Evolutionary conservation across 2,113 vertebrate genomes (phyloP).

Genomic region (Strix aluco): DNA sequence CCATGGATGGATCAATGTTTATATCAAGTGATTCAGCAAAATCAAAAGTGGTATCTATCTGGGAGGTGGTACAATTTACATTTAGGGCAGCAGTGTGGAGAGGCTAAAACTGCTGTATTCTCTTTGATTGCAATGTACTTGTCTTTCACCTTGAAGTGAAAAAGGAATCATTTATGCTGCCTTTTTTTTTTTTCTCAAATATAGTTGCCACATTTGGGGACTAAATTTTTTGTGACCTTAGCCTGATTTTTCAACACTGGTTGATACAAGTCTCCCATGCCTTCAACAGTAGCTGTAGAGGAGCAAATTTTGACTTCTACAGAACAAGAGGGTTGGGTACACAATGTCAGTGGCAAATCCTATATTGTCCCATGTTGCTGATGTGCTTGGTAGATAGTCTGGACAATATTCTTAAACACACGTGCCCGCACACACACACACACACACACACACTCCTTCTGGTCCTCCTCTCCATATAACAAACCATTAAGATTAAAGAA

Average conservation of each 20-base stretch:
- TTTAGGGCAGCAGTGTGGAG: not conserved
- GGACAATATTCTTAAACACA: not conserved
- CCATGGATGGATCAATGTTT: constrained; percentile 45
- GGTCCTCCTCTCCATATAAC: not conserved
- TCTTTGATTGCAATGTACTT: not conserved
- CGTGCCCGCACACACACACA: not conserved
- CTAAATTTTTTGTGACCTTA: not conserved
- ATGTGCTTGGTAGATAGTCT: not conserved
- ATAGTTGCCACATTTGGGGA: not conserved
- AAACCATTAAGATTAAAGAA: not conserved
- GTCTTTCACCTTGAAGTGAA: not conserved
- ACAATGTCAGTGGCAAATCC: not conserved
- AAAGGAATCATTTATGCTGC: not conserved
- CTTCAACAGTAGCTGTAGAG: not conserved
- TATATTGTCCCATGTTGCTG: not conserved
- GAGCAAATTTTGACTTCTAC: not conserved
- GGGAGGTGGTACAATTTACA: not conserved
- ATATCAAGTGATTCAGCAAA: constrained; percentile 57
- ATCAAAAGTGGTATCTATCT: not conserved
- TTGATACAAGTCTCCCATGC: not conserved
- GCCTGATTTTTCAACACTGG: not conserved
- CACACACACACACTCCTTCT: not conserved
- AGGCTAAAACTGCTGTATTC: not conserved
- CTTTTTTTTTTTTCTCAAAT: not conserved
- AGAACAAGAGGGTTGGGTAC: not conserved